These are phyloP conservation scores for Chaetops frenatus DNA, from an alignment of 2,113 vertebrate species.

Conservation along the genomic window DNA sequence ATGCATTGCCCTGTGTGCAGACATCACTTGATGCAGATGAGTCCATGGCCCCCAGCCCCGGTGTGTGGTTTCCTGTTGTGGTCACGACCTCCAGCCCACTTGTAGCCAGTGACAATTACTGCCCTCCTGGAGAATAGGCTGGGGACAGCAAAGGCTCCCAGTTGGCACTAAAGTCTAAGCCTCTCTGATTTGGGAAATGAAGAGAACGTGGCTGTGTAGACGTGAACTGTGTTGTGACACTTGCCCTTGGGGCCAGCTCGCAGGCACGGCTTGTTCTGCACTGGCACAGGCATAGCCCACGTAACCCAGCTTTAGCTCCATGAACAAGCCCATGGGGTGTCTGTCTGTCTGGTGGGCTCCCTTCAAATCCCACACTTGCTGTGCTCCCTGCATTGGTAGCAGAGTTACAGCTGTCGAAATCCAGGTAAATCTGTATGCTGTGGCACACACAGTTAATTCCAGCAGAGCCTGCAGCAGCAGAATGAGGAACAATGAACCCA, in stretches of 20 bases:
- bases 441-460: neutral
- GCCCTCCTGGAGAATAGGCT: accelerated
- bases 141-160: neutral
- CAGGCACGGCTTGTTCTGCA: neutral
- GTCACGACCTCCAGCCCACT: neutral
- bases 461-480: neutral
- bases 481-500: neutral
- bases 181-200: neutral
- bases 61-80: accelerated
- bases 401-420: neutral
- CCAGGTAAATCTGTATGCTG: neutral
- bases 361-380: neutral
- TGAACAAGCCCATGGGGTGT: neutral
- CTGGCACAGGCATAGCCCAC: accelerated
- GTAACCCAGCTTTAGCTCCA: neutral
- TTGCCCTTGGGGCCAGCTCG: neutral
- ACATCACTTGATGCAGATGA: neutral
- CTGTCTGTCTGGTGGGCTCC: neutral
- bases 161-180: neutral
- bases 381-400: neutral
- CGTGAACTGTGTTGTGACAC: neutral
- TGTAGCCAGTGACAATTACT: neutral
- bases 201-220: neutral
- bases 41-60: neutral
- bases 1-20: accelerated